These are phyloP conservation scores for Blastobasis lacticolella DNA, from an alignment of 2,888 invertebrate species.

Conservation along the genomic window DNA sequence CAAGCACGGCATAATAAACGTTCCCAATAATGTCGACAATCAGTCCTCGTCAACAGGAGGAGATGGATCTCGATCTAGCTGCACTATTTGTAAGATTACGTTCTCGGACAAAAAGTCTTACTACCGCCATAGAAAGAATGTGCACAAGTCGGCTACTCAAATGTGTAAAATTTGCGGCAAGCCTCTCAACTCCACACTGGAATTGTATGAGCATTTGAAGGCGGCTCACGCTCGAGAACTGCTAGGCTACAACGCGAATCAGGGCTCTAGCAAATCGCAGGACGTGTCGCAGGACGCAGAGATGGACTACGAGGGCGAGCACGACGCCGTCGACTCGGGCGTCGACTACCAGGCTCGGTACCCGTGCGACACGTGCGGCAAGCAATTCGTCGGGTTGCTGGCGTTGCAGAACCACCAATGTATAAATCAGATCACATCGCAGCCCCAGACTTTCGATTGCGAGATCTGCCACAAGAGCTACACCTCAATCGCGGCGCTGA, in stretches of 20 bases:
- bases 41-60: conserved; percentile 22
- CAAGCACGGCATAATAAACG: conserved; percentile 61
- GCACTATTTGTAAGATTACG: conserved; percentile 75
- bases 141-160: conserved; percentile 67
- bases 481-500: conserved; percentile 77
- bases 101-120: conserved; percentile 76
- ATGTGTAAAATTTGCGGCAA: conserved; percentile 79
- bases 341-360: conserved; percentile 68
- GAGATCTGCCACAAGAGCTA: conserved; percentile 79
- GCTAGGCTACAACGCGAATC: conserved; percentile 60
- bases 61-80: conserved; percentile 60
- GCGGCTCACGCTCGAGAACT: conserved; percentile 73
- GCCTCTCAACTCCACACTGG: conserved; percentile 75
- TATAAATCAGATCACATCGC: conserved; percentile 46
- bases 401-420: conserved; percentile 73
- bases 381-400: conserved; percentile 67
- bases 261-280: conserved; percentile 49
- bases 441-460: conserved; percentile 72
- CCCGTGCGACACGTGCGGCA: conserved; percentile 70
- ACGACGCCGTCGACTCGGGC: conserved; percentile 48
- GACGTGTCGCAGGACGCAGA: conserved; percentile 45
- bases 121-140: conserved; percentile 74
- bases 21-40: conserved; percentile 29
- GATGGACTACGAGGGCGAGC: conserved; percentile 51
- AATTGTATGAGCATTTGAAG: conserved; percentile 77